phyloP scores from a whole-genome alignment of 2,888 invertebrate genomes.

The Pheosia gnoma region DNA sequence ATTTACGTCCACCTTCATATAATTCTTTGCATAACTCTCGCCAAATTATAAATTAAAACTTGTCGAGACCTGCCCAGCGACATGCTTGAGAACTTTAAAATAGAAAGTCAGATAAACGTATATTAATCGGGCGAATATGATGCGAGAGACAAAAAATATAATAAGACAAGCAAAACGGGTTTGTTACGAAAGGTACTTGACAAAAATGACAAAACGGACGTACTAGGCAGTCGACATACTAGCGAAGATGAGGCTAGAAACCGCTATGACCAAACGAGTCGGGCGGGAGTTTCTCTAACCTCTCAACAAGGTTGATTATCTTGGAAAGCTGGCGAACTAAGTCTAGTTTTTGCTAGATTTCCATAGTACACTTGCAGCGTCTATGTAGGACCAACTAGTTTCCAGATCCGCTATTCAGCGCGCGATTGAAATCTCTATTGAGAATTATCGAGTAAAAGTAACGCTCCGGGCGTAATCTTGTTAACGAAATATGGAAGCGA shows the following conservation, averaged over 20 bases:
- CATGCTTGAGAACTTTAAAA: slow-evolving; percentile 58
- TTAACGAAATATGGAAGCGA: slow-evolving; percentile 76
- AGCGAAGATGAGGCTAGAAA: slow-evolving; percentile 63
- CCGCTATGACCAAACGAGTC: slow-evolving; percentile 57
- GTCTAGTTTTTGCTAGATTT: slow-evolving; percentile 78
- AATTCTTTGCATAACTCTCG: slow-evolving; percentile 58
- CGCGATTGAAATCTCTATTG: slow-evolving; percentile 66
- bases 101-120: slow-evolving; percentile 62
- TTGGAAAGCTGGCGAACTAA: slow-evolving; percentile 73
- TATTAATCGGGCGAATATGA: slow-evolving; percentile 34
- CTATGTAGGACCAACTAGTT: slow-evolving; percentile 71
- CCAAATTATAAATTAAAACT: slow-evolving; percentile 62
- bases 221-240: slow-evolving; percentile 46
- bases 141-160: slow-evolving; percentile 29
- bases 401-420: slow-evolving; percentile 60
- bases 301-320: slow-evolving; percentile 73
- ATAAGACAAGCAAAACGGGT: slow-evolving; percentile 27
- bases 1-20: slow-evolving; percentile 44
- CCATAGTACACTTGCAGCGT: slow-evolving; percentile 55
- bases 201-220: slow-evolving; percentile 49
- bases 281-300: slow-evolving; percentile 73
- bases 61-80: slow-evolving; percentile 48
- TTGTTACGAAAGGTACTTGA: slow-evolving; percentile 29
- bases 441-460: slow-evolving; percentile 70
- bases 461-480: slow-evolving; percentile 70